Evolutionary conservation across 2,113 vertebrate genomes (phyloP).

Genomic region (Myiozetetes cayanensis): DNA sequence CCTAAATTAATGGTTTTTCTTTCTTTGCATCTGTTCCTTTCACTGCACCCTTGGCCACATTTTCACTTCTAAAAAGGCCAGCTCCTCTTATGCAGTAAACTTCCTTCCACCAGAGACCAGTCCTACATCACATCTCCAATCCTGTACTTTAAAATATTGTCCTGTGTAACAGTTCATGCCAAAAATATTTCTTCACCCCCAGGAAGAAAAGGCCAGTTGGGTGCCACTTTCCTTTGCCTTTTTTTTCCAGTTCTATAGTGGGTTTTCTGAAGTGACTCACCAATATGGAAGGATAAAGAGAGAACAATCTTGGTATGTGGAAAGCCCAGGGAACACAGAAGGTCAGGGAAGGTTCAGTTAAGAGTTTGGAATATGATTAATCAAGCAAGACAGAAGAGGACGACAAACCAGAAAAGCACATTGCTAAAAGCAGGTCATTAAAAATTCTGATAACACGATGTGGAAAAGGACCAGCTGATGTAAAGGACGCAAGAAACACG

Average conservation of each 20-base stretch:
- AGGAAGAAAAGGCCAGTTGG: not conserved
- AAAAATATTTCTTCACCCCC: not conserved
- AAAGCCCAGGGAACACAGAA: not conserved
- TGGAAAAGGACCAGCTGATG: not conserved
- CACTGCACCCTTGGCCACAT: not conserved
- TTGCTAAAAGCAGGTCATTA: not conserved
- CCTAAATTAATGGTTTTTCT: not conserved
- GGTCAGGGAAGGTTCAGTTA: not conserved
- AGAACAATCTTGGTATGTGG: not conserved
- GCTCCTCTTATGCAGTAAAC: not conserved
- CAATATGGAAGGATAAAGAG: not conserved
- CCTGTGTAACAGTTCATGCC: not conserved
- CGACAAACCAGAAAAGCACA: not conserved
- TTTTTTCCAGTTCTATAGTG: not conserved
- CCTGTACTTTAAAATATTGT: not conserved
- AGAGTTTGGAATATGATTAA: not conserved
- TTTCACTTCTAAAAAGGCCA: not conserved
- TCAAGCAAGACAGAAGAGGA: not conserved
- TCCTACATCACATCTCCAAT: not conserved
- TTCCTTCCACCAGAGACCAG: not conserved
- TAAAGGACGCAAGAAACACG: rapidly evolving
- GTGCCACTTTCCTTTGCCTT: not conserved
- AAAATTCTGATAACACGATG: rapidly evolving
- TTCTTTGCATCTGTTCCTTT: not conserved
- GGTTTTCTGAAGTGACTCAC: not conserved